phyloP scores from a whole-genome alignment of 2,888 invertebrate genomes.

The Rhaphigaster nebulosa region DNA sequence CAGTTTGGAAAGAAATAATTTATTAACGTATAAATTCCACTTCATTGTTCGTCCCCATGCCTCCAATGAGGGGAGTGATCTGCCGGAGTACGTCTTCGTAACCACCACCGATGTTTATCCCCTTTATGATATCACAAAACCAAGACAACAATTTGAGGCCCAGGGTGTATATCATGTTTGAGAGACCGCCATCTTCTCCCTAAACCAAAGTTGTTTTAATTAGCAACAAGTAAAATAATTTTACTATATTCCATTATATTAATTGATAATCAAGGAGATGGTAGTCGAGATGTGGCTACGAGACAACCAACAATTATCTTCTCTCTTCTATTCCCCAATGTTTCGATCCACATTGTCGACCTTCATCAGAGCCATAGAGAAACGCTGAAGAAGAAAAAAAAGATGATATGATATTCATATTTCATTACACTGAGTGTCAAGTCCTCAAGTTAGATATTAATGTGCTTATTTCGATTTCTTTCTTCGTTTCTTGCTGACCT shows the following conservation, averaged over 20 bases:
- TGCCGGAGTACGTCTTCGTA: not conserved
- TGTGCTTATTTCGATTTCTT: not conserved
- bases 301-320: not conserved
- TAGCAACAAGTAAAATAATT: not conserved
- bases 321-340: no score
- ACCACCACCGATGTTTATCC: not conserved
- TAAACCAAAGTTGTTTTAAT: not conserved
- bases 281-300: not conserved
- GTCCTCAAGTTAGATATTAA: not conserved
- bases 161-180: not conserved
- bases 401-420: no score
- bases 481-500: not conserved
- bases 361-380: no score
- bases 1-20: not conserved
- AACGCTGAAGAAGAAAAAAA: no score
- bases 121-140: not conserved
- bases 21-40: not conserved
- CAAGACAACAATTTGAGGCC: not conserved
- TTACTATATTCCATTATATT: not conserved
- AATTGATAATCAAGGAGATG: not conserved
- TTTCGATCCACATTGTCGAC: no score
- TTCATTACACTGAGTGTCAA: no score
- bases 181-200: not conserved
- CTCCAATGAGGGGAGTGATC: not conserved
- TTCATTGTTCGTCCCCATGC: not conserved